Evolutionary conservation across 2,888 invertebrate genomes (phyloP).

Genomic region (Drosophila niveifrons): DNA sequence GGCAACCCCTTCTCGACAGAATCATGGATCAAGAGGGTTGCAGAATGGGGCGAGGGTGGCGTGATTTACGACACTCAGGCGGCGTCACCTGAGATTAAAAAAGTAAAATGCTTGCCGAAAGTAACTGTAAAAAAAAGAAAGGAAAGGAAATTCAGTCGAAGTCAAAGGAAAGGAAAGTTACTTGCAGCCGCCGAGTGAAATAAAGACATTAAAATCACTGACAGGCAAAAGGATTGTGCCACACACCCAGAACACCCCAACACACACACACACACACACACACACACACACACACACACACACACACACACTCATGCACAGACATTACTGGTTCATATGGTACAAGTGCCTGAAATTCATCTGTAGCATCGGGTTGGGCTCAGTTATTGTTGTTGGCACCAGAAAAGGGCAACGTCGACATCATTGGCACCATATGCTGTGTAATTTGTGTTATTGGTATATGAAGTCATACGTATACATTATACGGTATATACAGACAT

Average conservation of each 20-base stretch:
- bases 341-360: constrained; percentile 56
- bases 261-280: constrained; percentile 24
- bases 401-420: constrained; percentile 81
- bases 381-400: constrained; percentile 65
- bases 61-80: constrained; percentile 85
- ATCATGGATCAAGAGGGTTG: constrained; percentile 22
- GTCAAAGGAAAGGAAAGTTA: constrained; percentile 50
- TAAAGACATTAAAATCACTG: constrained; percentile 84
- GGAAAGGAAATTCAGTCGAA: constrained; percentile 23
- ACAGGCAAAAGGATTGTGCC: constrained; percentile 79
- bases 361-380: constrained; percentile 34
- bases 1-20: constrained; percentile 57
- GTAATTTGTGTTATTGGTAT: constrained; percentile 85
- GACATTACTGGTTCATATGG: constrained; percentile 48
- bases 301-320: constrained; percentile 26
- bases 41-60: constrained; percentile 45
- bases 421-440: constrained; percentile 86
- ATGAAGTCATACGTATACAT: constrained; percentile 66
- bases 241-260: constrained; percentile 33
- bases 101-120: constrained; percentile 81
- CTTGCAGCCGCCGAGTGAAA: constrained; percentile 74
- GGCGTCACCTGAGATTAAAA: constrained; percentile 85
- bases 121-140: constrained; percentile 57
- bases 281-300: constrained; percentile 33
- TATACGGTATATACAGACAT: neutral